Conservation (phyloP, 2,888 invertebrate genomes). For the Leucophora obtusa region DNA sequence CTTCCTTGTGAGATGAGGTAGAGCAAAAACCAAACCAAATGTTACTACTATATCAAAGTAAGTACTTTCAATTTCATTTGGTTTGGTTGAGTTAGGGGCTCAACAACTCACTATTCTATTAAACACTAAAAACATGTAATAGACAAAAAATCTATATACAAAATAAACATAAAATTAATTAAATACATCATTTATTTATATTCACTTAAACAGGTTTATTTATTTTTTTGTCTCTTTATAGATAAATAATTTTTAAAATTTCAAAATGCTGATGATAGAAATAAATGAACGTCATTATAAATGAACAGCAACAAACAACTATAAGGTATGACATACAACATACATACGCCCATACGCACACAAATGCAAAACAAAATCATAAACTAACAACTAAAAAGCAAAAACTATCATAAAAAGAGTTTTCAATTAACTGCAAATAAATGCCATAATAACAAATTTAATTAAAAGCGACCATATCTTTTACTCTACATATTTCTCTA, state of each 20-base stretch:
- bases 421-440: constrained; percentile 62
- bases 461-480: constrained; percentile 49
- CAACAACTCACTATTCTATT: not conserved
- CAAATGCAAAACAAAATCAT: not conserved
- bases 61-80: too few relatives aligned
- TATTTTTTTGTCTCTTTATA: constrained; percentile 30
- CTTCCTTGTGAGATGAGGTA: too few relatives aligned
- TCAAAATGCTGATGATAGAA: constrained; percentile 38
- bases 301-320: constrained; percentile 1
- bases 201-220: not conserved
- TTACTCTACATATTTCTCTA: not conserved
- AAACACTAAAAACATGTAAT: not conserved
- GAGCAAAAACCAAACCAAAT: too few relatives aligned
- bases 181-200: not conserved
- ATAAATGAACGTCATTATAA: constrained; percentile 42
- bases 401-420: constrained; percentile 45
- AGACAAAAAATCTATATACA: not conserved
- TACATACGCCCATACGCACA: not conserved
- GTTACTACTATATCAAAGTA: too few relatives aligned
- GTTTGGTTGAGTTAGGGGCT: too few relatives aligned
- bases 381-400: constrained; percentile 13
- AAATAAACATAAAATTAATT: constrained; percentile 2
- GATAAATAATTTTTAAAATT: constrained; percentile 12
- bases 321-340: constrained; percentile 34
- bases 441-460: constrained; percentile 60